These are phyloP conservation scores for Aphelenchoides fujianensis DNA, from an alignment of 1,140 invertebrate genomes.

Conservation along the genomic window DNA sequence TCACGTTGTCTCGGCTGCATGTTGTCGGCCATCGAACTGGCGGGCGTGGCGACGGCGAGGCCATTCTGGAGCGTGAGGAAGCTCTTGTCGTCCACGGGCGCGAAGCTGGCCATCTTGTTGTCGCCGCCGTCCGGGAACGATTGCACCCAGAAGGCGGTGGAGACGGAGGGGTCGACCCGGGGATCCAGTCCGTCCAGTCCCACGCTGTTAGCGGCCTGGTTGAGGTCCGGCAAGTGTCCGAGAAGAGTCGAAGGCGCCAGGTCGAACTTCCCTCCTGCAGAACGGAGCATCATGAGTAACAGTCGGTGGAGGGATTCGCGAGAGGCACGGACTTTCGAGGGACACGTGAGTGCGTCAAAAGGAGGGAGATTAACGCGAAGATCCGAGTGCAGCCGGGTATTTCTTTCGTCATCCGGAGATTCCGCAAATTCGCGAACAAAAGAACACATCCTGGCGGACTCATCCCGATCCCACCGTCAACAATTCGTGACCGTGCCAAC, in stretches of 20 bases:
- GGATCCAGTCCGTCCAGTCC: neutral
- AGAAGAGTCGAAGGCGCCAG: neutral
- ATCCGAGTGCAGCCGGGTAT: neutral
- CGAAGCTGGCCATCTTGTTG: slow-evolving; percentile 1
- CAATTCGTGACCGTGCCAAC: neutral
- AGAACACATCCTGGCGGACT: too few relatives aligned
- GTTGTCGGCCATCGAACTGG: slow-evolving; percentile 21
- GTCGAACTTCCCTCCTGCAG: neutral
- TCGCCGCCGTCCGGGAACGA: neutral
- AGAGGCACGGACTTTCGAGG: neutral
- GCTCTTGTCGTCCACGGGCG: slow-evolving; percentile 14
- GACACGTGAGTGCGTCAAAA: neutral
- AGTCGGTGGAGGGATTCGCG: neutral
- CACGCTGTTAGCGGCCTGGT: slow-evolving; percentile 12
- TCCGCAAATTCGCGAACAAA: too few relatives aligned
- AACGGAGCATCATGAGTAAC: neutral
- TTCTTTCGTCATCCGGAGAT: too few relatives aligned
- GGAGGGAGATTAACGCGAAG: neutral
- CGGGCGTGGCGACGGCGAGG: neutral
- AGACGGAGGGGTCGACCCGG: neutral
- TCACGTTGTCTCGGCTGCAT: slow-evolving; percentile 38
- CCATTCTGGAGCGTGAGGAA: slow-evolving; percentile 18
- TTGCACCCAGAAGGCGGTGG: slow-evolving; percentile 16
- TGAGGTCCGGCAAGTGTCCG: neutral
- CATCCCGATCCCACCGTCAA: too few relatives aligned